Conservation (phyloP, 2,797 vertebrate genomes). For the Neosilurus hyrtlii region DNA sequence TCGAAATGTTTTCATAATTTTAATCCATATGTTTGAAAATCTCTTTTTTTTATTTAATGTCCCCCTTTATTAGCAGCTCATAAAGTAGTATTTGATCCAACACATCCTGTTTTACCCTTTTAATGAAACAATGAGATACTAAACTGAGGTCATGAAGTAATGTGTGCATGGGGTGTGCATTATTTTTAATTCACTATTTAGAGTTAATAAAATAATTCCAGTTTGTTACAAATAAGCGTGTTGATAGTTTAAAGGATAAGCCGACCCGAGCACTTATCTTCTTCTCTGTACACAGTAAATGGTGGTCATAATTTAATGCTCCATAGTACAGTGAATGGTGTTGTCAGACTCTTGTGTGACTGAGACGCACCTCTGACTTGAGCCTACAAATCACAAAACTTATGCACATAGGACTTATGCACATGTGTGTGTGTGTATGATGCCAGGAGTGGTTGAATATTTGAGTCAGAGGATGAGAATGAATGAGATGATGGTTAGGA, state of each 20-base stretch:
- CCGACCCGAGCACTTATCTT: background rate
- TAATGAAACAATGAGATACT: background rate
- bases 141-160: background rate
- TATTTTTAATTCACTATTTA: background rate
- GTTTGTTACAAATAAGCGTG: background rate
- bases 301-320: background rate
- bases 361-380: background rate
- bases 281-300: background rate
- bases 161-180: background rate
- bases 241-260: background rate
- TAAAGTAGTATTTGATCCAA: background rate
- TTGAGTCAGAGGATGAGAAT: slow-evolving; percentile 42
- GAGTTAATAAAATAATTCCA: background rate
- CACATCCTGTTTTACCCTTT: background rate
- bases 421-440: too few species aligned
- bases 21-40: background rate
- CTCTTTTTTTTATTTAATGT: background rate
- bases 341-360: background rate
- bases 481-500: slow-evolving; percentile 24
- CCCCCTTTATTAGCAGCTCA: background rate
- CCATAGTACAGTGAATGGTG: background rate
- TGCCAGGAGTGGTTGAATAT: slow-evolving; percentile 38
- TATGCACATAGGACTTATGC: background rate
- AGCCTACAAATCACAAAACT: background rate
- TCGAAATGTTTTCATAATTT: background rate